Evolutionary conservation across 2,888 invertebrate species (phyloP), one percentile per base, ranked within the genome.

Genomic region (Entomobrya multifasciata): DNA sequence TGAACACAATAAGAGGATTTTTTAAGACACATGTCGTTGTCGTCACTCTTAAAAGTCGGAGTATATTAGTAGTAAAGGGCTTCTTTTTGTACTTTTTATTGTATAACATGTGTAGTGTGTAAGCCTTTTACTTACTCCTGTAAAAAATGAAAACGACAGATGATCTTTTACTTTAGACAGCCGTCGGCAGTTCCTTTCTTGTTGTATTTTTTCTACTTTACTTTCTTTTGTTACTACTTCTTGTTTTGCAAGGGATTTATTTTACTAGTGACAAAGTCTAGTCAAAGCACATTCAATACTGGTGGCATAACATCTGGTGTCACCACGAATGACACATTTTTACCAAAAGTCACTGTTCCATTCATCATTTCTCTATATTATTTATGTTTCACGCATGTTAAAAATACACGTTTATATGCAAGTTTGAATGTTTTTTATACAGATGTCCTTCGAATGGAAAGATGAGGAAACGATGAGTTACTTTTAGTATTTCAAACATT

Each of bases 261-360:
- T 52, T 52, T 27, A 11, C 30, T 52, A 15, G n/a, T 47, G 36
- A 60, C 44, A 22, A 49, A 47, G 17, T 27, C 30, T 49, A 79
- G 57, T 72, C 62, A 82, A 76, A 52, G 55, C 55, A 55, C 76
- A 83, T 47, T 49, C n/a, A 22, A 27, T 22, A 13, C 41, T 25
- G 27, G 30, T 27, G 55, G 17, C 55, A 17, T 36, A 77, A 76
- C 83, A 83, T 49, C 52, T 83, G 76, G 83, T 83, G 83, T 83
- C 83, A 83, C 57, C 62, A 25, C 52, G 15, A 13, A 52, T 77
- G 77, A 77, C 74, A 72, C 74, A 74, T 70, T 70, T n/a, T 70
- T 30, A 25, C 41, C 11, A 22, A 36, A 25, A 52, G 25, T 30
- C 70, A 47, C 57, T n/a, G 44, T 52, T 62, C 55, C 76, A 74